Conservation (phyloP, 1,140 invertebrate species). For the Drosophila lacteicornis region DNA sequence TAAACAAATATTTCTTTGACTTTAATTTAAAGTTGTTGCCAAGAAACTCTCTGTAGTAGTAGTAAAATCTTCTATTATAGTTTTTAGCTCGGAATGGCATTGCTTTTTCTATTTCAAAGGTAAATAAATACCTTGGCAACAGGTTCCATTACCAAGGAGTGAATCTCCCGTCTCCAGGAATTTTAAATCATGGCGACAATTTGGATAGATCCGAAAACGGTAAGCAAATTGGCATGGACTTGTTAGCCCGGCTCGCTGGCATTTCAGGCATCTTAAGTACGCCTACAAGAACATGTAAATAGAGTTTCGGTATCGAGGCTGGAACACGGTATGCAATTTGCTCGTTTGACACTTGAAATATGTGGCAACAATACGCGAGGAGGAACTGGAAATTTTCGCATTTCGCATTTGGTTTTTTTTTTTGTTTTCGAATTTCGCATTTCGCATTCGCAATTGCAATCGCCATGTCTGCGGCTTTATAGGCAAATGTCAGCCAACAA, state of each 20-base stretch:
- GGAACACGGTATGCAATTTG: slow-evolving; percentile 84
- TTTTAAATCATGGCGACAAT: slow-evolving; percentile 84
- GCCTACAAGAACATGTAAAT: slow-evolving; percentile 85
- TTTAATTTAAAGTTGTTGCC: too few relatives aligned
- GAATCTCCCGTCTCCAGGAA: slow-evolving; percentile 41
- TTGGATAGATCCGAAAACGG: slow-evolving; percentile 63
- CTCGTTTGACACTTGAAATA: slow-evolving; percentile 85
- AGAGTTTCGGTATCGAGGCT: slow-evolving; percentile 80
- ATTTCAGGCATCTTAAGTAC: slow-evolving; percentile 84
- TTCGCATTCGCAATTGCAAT: slow-evolving; percentile 38
- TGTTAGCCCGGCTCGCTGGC: slow-evolving; percentile 57
- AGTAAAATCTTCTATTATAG: neutral
- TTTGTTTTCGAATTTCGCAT: slow-evolving; percentile 10
- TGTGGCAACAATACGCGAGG: slow-evolving; percentile 75
- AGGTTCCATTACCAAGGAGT: slow-evolving; percentile 48
- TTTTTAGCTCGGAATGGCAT: neutral
- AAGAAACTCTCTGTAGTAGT: too few relatives aligned
- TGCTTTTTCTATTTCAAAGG: neutral
- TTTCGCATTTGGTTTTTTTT: slow-evolving; percentile 1
- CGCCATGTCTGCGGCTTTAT: slow-evolving; percentile 65
- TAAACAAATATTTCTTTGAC: too few relatives aligned
- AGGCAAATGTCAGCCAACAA: slow-evolving; percentile 75
- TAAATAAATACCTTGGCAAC: slow-evolving; percentile 36
- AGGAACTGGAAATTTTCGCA: slow-evolving; percentile 49
- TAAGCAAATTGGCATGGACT: slow-evolving; percentile 73